Conservation (phyloP, 2,797 vertebrate species). For the Myotis findleyi region DNA sequence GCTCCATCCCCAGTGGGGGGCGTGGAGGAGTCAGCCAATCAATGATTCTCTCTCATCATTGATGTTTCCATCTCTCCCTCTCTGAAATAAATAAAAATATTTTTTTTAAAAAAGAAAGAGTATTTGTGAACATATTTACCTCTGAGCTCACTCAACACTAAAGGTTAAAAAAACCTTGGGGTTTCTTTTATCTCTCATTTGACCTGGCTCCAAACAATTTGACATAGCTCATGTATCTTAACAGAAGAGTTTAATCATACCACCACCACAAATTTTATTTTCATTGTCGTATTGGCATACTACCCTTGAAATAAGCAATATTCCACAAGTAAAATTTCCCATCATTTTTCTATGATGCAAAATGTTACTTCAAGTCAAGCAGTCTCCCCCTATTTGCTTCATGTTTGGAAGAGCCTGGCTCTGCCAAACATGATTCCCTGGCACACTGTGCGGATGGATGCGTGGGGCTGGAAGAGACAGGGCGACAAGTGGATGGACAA, state of each 20-base stretch:
- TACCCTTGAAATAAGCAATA: conserved; percentile 61
- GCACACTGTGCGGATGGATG: not conserved
- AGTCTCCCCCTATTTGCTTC: conserved; percentile 30
- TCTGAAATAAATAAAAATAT: too few species aligned
- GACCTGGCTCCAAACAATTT: not conserved
- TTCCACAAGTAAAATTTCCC: conserved; percentile 85
- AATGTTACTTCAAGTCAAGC: conserved; percentile 77
- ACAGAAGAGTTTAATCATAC: not conserved
- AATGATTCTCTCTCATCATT: too few species aligned
- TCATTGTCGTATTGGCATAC: not conserved
- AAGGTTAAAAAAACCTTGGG: not conserved
- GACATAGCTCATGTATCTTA: not conserved
- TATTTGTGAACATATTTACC: not conserved
- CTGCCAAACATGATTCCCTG: conserved; percentile 76
- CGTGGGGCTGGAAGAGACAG: conserved; percentile 63
- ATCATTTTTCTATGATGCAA: conserved; percentile 89
- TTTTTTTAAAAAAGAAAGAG: not conserved
- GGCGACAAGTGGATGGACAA: conserved; percentile 54
- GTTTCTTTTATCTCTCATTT: not conserved
- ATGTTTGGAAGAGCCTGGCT: conserved; percentile 79
- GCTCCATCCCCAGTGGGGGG: too few species aligned
- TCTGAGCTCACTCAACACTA: not conserved
- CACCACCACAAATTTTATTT: not conserved
- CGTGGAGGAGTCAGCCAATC: too few species aligned
- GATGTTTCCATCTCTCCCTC: too few species aligned